Base-by-base conservation (phyloP, 1,140 invertebrate genomes). In the Leptinotarsa texana region DNA sequence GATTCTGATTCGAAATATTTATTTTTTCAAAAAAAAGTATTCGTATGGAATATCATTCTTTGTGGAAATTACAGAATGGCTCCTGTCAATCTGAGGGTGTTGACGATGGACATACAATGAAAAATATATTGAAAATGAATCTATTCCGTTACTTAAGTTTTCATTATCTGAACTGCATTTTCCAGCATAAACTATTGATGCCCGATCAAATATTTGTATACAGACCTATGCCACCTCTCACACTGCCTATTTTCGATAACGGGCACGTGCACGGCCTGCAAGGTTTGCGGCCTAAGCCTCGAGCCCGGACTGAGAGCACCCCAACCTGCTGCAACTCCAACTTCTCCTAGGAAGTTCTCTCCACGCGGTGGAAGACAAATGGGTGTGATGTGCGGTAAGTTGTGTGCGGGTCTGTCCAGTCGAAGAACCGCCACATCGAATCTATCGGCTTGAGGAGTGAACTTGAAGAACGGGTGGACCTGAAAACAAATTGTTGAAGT, bases 401-500 rank as follows among this genome's bases (percentile, higher is more conserved):
- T 91, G 82, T 94, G 93, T 21, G 97, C 95, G 13, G 95, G 93
- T 75, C 94, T 89, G 82, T 97, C 94, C 78, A 98, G 85, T 66
- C 93, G 91, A 74, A 98, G 87, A 4, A 98, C 96, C 22, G 96
- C 96, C 1, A 98, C 95, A 84, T 98, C 96, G 81, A 95, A 97
- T 63, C 96, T 88, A 81, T 94, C 92, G 1, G 93, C 93, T 84
- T 96, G 95, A 0, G 96, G 96, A 0, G 96, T 98, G 81, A 98
- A 98, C 85, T 97, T 96, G 86, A 98, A 98, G 81, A 95, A 94
- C 0, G 96, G 96, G 87, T 98, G 96, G 3, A 97, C 94, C 85
- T 94, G 88, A 66, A 83, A 81, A 42, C 33, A 15, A 6, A 57
- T 49, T 42, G 33, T 3, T 11, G 33, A 11, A 2, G 33, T 63